phyloP scores from a whole-genome alignment of 2,797 vertebrate species.

The Ptychadena robeensis region DNA sequence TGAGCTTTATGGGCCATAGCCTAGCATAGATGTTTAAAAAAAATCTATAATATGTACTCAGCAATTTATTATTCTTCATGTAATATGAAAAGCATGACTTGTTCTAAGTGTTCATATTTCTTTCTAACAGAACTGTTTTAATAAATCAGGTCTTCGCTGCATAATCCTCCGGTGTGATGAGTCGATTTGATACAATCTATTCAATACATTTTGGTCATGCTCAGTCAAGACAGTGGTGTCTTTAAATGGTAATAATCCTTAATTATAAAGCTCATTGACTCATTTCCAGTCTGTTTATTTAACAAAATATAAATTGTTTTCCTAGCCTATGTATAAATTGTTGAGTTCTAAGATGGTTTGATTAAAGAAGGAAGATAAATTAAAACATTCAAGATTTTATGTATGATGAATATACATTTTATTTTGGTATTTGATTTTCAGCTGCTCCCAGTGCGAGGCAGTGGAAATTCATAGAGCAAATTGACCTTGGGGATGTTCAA shows the following conservation, averaged over 20 bases:
- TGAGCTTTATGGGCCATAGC: slow-evolving; percentile 40
- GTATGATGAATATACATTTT: neutral
- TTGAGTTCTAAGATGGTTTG: neutral
- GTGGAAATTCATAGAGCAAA: neutral
- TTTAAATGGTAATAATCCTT: neutral
- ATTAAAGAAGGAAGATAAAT: neutral
- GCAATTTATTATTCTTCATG: slow-evolving; percentile 49
- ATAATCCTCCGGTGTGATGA: slow-evolving; percentile 40
- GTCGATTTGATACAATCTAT: slow-evolving; percentile 36
- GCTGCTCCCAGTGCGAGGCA: neutral
- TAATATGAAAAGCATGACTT: slow-evolving; percentile 41
- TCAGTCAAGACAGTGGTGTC: slow-evolving; percentile 1
- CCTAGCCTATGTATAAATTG: neutral
- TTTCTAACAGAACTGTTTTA: slow-evolving; percentile 33
- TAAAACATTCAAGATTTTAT: neutral
- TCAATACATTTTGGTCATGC: slow-evolving; percentile 35
- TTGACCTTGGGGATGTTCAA: slow-evolving; percentile 12
- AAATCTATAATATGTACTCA: slow-evolving; percentile 46
- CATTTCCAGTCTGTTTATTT: slow-evolving; percentile 7
- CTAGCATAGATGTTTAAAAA: slow-evolving; percentile 38
- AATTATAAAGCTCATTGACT: slow-evolving; percentile 33
- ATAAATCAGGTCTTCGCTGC: slow-evolving; percentile 42
- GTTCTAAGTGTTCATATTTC: slow-evolving; percentile 36
- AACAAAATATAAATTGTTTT: slow-evolving; percentile 10
- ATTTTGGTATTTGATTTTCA: slow-evolving; percentile 4